These are phyloP conservation scores for Atta texana DNA, from an alignment of 1,140 invertebrate species.

Conservation along the genomic window DNA sequence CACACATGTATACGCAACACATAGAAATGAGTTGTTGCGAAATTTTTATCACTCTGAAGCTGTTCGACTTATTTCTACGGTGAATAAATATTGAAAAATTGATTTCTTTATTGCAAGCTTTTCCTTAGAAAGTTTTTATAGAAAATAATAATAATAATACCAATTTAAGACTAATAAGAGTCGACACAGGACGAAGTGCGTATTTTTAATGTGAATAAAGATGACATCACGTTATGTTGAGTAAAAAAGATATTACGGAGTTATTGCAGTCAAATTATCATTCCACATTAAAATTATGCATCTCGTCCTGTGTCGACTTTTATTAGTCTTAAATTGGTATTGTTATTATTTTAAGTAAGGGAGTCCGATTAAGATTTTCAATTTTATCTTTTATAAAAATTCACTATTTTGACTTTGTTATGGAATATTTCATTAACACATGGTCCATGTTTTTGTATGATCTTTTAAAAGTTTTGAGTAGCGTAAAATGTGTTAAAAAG, in stretches of 20 bases:
- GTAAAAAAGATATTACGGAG: too few species aligned
- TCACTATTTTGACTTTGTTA: neutral
- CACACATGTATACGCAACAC: neutral
- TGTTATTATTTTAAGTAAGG: too few species aligned
- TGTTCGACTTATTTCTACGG: neutral
- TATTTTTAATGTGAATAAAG: too few species aligned
- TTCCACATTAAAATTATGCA: too few species aligned
- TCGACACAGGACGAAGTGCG: too few species aligned
- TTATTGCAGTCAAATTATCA: too few species aligned
- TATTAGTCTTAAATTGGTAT: too few species aligned
- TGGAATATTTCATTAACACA: conserved; percentile 33
- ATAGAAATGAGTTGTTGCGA: conserved; percentile 9
- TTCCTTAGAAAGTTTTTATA: conserved; percentile 30
- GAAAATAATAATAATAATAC: too few species aligned
- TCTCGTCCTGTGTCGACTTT: too few species aligned
- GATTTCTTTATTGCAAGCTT: conserved; percentile 32
- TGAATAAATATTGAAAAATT: conserved; percentile 30
- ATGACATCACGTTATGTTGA: too few species aligned
- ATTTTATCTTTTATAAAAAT: conserved; percentile 6
- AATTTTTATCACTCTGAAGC: neutral
- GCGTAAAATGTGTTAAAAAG: neutral
- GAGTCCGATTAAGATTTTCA: too few species aligned
- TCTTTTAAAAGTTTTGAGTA: neutral
- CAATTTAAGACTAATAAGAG: too few species aligned
- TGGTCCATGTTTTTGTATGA: neutral